Percentiles rank a stretch among this genome's conserved stretches.
phyloP scores from a whole-genome alignment of 2,797 vertebrate species.

The Diplodus sargus region DNA sequence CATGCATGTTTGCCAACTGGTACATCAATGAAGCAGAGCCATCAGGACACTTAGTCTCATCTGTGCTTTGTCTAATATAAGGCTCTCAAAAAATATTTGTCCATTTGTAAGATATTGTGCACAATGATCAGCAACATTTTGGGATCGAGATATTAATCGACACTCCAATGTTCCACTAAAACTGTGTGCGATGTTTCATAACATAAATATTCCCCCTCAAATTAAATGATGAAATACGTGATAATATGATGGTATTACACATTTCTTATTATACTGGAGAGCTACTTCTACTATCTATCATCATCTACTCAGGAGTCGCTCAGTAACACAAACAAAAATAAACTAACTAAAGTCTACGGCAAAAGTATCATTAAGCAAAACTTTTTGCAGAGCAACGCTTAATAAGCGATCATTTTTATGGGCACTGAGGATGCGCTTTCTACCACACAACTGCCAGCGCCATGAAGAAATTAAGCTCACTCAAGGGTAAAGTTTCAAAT shows the following conservation, averaged over 20 bases:
- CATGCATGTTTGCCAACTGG: neutral
- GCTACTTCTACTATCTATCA: neutral
- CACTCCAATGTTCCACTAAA: neutral
- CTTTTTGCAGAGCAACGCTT: neutral
- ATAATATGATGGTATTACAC: neutral
- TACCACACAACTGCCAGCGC: neutral
- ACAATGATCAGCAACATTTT: neutral
- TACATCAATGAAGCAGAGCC: neutral
- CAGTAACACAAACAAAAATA: neutral
- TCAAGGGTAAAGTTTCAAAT: slow-evolving; percentile 43
- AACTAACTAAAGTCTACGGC: neutral
- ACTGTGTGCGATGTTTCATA: neutral
- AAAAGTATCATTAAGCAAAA: slow-evolving; percentile 7
- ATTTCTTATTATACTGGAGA: neutral
- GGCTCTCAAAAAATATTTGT: neutral
- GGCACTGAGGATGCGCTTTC: slow-evolving; percentile 1
- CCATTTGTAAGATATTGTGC: neutral
- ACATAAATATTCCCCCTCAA: neutral
- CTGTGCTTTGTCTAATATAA: neutral
- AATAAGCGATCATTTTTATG: slow-evolving; percentile 12
- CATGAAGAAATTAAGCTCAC: slow-evolving; percentile 30
- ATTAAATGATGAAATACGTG: neutral
- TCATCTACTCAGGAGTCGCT: neutral
- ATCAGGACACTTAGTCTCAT: neutral
- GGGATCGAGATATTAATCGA: neutral